Conservation (phyloP, 2,888 invertebrate genomes). For the Nemurella pictetii region DNA sequence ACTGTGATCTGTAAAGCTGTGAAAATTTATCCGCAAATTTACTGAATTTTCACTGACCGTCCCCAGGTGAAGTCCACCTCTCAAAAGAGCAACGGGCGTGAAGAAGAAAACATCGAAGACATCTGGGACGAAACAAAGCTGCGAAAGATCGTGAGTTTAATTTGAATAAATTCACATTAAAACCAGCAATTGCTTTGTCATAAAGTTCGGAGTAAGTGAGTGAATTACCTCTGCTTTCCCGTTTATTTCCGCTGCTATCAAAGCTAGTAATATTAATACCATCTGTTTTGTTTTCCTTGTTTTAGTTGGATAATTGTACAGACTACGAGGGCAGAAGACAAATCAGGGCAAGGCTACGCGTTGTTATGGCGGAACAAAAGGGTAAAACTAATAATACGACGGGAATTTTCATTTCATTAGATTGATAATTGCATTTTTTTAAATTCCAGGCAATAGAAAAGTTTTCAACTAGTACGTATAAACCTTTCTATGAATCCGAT, state of each 20-base stretch:
- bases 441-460: too few relatives aligned
- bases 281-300: constrained; percentile 43
- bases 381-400: constrained; percentile 61
- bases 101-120: constrained; percentile 63
- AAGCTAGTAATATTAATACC: not conserved
- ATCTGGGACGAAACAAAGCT: constrained; percentile 78
- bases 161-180: constrained; percentile 19
- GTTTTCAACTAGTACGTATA: too few relatives aligned
- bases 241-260: too few relatives aligned
- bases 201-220: too few relatives aligned
- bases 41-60: not conserved
- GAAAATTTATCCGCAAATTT: too few relatives aligned
- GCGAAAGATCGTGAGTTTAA: constrained; percentile 66
- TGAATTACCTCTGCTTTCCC: too few relatives aligned
- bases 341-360: constrained; percentile 77
- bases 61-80: not conserved
- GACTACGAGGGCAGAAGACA: constrained; percentile 86
- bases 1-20: too few relatives aligned
- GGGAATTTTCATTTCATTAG: too few relatives aligned
- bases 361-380: constrained; percentile 85
- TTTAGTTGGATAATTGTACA: constrained; percentile 79
- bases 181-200: not conserved
- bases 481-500: too few relatives aligned
- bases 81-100: not conserved
- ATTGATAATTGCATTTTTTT: too few relatives aligned